Evolutionary conservation across 2,888 invertebrate genomes (phyloP).

Genomic region (Automeris io): DNA sequence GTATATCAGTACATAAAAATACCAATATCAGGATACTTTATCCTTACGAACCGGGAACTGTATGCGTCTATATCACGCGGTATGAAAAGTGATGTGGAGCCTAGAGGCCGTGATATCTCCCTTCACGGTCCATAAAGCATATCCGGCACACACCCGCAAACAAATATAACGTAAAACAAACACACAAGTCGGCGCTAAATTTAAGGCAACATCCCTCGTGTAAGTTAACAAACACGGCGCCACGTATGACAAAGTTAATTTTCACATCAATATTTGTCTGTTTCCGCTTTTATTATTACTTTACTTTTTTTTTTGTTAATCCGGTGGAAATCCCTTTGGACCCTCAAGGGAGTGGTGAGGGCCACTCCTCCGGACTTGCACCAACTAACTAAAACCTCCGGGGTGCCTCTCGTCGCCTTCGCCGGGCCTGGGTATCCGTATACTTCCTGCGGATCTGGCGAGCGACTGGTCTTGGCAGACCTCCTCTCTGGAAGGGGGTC

Average conservation of each 20-base stretch:
- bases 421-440: too few relatives aligned
- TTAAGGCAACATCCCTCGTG: constrained; percentile 30
- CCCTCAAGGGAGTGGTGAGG: too few relatives aligned
- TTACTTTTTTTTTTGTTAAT: too few relatives aligned
- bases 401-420: too few relatives aligned
- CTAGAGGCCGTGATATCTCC: constrained; percentile 37
- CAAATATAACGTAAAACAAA: constrained; percentile 37
- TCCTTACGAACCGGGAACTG: constrained; percentile 6
- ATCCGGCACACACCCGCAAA: constrained; percentile 23
- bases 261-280: constrained; percentile 3
- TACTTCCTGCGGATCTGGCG: too few relatives aligned
- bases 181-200: constrained; percentile 31
- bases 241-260: constrained; percentile 37
- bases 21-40: constrained; percentile 5
- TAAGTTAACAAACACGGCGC: constrained; percentile 31
- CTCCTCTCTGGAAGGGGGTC: too few relatives aligned
- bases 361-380: too few relatives aligned
- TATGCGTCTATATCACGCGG: constrained; percentile 21
- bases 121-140: constrained; percentile 52
- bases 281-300: too few relatives aligned
- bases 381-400: too few relatives aligned
- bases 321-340: too few relatives aligned
- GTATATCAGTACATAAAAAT: constrained; percentile 4
- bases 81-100: constrained; percentile 25
- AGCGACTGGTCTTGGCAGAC: too few relatives aligned